Percentiles rank a stretch among this genome's conserved stretches.
phyloP scores from a whole-genome alignment of 2,888 invertebrate species.

The Dysmachus trigonus region DNA sequence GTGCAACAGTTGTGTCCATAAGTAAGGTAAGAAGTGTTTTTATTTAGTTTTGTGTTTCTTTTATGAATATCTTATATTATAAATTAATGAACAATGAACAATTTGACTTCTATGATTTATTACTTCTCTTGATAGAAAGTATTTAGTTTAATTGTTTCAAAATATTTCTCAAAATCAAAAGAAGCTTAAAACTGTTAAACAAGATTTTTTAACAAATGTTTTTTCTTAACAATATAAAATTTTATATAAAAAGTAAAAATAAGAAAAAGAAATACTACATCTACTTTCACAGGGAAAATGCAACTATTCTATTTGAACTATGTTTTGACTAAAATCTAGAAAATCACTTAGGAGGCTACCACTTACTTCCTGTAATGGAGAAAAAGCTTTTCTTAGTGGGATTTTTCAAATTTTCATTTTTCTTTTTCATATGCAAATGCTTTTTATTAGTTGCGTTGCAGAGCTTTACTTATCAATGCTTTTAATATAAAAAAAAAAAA shows the following conservation, averaged over 20 bases:
- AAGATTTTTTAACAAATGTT: background rate
- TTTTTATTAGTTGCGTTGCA: slow-evolving; percentile 18
- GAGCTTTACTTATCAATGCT: background rate
- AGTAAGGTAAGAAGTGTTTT: slow-evolving; percentile 22
- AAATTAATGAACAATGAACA: background rate
- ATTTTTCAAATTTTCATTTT: background rate
- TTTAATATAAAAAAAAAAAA: background rate
- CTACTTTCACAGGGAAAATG: slow-evolving; percentile 23
- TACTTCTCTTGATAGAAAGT: background rate
- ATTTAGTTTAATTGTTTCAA: background rate
- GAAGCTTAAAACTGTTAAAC: background rate
- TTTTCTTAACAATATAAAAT: background rate
- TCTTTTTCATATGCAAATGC: background rate
- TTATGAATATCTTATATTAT: background rate
- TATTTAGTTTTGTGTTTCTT: background rate
- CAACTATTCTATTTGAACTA: slow-evolving; percentile 24
- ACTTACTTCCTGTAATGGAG: slow-evolving; percentile 65
- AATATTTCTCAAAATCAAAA: background rate
- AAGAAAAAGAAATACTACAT: slow-evolving; percentile 14
- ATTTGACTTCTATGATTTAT: background rate
- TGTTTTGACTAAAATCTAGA: slow-evolving; percentile 10
- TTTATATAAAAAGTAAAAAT: background rate
- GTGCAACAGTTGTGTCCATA: slow-evolving; percentile 23
- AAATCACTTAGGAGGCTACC: slow-evolving; percentile 43
- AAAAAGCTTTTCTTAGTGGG: slow-evolving; percentile 48